Percentiles rank a stretch among this genome's conserved stretches.
Evolutionary conservation across 2,888 invertebrate species (phyloP).

Genomic region (Gymnosoma rotundatum): DNA sequence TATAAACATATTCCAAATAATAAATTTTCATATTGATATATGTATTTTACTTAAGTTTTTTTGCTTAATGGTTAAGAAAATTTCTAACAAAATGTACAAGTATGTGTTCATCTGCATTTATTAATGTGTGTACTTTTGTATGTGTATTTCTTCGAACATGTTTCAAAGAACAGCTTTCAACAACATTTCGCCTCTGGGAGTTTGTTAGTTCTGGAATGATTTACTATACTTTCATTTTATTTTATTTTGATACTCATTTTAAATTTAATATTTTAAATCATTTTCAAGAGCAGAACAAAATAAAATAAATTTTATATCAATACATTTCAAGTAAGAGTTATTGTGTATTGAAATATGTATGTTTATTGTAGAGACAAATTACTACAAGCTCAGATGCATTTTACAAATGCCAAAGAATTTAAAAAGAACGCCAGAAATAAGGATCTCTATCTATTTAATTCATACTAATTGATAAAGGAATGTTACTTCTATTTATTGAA

Average conservation of each 20-base stretch:
- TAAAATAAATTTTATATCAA: slow-evolving; percentile 10
- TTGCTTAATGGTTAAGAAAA: too few relatives aligned
- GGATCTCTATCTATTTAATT: background rate
- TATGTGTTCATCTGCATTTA: too few relatives aligned
- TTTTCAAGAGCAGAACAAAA: background rate
- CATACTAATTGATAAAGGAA: slow-evolving; percentile 30
- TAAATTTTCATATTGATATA: too few relatives aligned
- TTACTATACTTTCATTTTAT: background rate
- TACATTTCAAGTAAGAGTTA: background rate
- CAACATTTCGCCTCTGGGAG: slow-evolving; percentile 14
- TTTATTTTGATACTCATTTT: too few relatives aligned
- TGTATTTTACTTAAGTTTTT: too few relatives aligned
- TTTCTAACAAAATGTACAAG: too few relatives aligned
- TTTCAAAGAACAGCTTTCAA: slow-evolving; percentile 13
- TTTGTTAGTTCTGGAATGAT: background rate
- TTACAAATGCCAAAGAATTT: slow-evolving; percentile 22
- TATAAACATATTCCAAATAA: too few relatives aligned
- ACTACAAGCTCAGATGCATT: background rate
- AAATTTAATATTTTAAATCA: slow-evolving; percentile 50
- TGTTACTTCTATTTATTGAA: background rate
- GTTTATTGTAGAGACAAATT: background rate
- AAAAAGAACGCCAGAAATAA: background rate
- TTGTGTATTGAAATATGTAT: background rate
- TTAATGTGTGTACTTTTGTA: background rate
- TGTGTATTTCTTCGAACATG: background rate